Evolutionary conservation across 2,888 invertebrate species (phyloP), one percentile per base, ranked within the genome.

Genomic region (Acleris emargana): DNA sequence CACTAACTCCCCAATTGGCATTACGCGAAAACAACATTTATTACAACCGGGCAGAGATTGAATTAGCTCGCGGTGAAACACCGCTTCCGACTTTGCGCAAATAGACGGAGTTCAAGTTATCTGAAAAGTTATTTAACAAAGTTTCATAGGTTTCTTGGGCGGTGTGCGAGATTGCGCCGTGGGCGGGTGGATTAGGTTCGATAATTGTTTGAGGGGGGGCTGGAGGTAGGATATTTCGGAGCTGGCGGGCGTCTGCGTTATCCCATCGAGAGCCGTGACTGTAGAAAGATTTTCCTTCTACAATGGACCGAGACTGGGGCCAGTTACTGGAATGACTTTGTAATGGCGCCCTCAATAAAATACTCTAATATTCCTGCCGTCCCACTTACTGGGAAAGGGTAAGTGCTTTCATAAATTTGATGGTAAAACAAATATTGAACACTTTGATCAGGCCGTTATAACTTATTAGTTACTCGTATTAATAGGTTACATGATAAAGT

Each of bases 91-190:
- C 91, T 90, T 89, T 90, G 87, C 81, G 83, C 87, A 91, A 91
- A 90, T 89, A 91, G 83, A 85, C 84, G 81, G 85, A 90, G 87
- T 91, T 91, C 90, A 91, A 92, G 91, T 92, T 92, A 92, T 92
- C 91, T 91, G 91, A 92, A 92, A 92, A 92, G 91, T 92, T 92
- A 92, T 91, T 92, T 91, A 92, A 92, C 92, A 92, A 92, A 92
- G 92, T 92, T 92, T 92, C 92, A 91, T 91, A 91, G 91, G 91
- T 89, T 91, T 91, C 88, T 87, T 82, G 81, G 80, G 72, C 73
- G 87, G 79, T 77, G 78, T 73, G 75, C 78, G 85, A 91, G 82
- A 87, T 86, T 88, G 83, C 73, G 83, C 88, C 86, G 76, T 89
- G 81, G 78, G 79, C 69, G 73, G 75, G 75, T 69, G 75, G 75